Conservation (phyloP, 2,113 vertebrate species). For the Atrichornis clamosus region DNA sequence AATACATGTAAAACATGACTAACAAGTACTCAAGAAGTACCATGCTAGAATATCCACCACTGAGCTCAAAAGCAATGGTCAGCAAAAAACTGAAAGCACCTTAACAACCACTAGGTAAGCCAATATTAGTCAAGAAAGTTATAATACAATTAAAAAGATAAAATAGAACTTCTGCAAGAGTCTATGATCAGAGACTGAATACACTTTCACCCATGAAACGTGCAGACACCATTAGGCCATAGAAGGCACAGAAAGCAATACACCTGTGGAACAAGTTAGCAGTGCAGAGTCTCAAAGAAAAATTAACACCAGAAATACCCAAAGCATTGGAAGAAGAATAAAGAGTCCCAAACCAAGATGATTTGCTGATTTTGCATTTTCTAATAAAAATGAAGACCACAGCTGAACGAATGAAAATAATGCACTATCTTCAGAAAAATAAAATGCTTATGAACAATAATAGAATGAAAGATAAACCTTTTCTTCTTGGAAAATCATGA, state of each 20-base stretch:
- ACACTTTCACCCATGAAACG: not conserved
- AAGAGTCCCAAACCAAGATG: not conserved
- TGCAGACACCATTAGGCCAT: not conserved
- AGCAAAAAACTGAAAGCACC: not conserved
- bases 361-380: not conserved
- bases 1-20: not conserved
- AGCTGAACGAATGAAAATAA: not conserved
- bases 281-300: not conserved
- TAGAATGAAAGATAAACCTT: accelerated
- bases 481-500: not conserved
- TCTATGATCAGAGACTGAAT: not conserved
- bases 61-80: not conserved
- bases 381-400: not conserved
- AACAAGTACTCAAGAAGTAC: not conserved
- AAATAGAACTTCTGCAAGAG: not conserved
- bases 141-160: not conserved
- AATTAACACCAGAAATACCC: not conserved
- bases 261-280: not conserved
- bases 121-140: not conserved
- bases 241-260: not conserved
- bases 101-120: not conserved
- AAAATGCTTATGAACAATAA: not conserved
- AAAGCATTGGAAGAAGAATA: not conserved
- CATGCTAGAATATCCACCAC: not conserved
- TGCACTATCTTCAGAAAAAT: not conserved